phyloP scores from a whole-genome alignment of 2,797 vertebrate genomes.

The Lepus oiostolus region DNA sequence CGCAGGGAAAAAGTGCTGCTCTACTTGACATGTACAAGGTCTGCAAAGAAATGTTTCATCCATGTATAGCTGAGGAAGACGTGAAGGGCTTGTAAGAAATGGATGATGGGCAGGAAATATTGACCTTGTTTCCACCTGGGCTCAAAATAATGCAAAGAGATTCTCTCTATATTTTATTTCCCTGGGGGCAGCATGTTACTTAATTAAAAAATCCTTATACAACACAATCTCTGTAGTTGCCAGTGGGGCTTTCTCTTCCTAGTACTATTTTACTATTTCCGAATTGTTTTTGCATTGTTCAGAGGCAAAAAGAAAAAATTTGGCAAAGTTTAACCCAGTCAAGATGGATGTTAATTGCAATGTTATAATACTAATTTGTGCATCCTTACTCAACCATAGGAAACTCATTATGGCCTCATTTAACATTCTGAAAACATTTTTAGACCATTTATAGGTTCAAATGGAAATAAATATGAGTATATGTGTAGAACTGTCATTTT shows the following conservation, averaged over 20 bases:
- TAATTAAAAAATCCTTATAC: constrained; percentile 58
- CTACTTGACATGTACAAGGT: background rate
- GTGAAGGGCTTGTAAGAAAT: constrained; percentile 4
- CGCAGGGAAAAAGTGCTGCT: background rate
- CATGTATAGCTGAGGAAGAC: background rate
- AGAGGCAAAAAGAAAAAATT: constrained; percentile 79
- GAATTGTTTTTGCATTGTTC: constrained; percentile 61
- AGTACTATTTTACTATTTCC: constrained; percentile 2
- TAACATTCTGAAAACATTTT: constrained; percentile 86
- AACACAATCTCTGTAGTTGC: constrained; percentile 53
- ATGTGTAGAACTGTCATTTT: constrained; percentile 87
- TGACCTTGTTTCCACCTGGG: constrained; percentile 66
- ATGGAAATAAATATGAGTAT: constrained; percentile 83
- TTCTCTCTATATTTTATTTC: constrained; percentile 74
- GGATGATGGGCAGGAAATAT: constrained; percentile 7
- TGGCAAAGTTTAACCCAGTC: constrained; percentile 76
- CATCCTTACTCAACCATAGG: constrained; percentile 77
- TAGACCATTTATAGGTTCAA: constrained; percentile 79
- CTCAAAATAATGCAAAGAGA: constrained; percentile 68
- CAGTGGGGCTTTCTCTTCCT: background rate
- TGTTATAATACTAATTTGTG: constrained; percentile 77
- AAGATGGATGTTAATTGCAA: constrained; percentile 75
- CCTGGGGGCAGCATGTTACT: constrained; percentile 41
- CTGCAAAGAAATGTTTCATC: background rate
- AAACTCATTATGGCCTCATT: constrained; percentile 84